phyloP scores from a whole-genome alignment of 2,113 vertebrate genomes.

The Ibidorhyncha struthersii region DNA sequence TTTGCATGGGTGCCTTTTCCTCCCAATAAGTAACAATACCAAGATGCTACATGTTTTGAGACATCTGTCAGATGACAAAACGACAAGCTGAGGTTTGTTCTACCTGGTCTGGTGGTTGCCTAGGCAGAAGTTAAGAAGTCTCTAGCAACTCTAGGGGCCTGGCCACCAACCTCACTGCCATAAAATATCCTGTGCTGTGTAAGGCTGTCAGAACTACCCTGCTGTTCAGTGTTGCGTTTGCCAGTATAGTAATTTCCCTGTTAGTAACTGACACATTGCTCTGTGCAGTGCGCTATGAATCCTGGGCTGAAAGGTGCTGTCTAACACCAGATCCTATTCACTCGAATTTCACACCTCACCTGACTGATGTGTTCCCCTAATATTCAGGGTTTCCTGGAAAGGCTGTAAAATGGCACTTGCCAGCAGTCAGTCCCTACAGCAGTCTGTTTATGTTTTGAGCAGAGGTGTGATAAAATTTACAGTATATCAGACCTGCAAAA shows the following conservation, averaged over 20 bases:
- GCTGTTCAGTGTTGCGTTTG: neutral
- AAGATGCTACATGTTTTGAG: neutral
- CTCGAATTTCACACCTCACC: slow-evolving; percentile 21
- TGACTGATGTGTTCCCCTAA: neutral
- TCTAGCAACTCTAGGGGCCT: neutral
- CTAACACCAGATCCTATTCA: slow-evolving; percentile 38
- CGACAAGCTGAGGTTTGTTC: neutral
- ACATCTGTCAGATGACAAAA: neutral
- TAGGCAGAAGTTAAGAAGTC: neutral
- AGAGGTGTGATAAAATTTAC: slow-evolving; percentile 12
- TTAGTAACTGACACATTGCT: neutral
- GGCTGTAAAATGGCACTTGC: slow-evolving; percentile 2
- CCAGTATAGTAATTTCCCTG: neutral
- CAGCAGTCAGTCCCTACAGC: slow-evolving; percentile 1
- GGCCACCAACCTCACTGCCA: neutral
- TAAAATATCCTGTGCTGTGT: neutral
- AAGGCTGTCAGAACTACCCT: neutral
- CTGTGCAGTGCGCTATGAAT: neutral
- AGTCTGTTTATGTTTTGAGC: neutral
- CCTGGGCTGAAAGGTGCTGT: neutral
- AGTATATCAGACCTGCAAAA: neutral
- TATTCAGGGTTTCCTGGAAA: slow-evolving; percentile 24
- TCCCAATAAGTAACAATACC: neutral
- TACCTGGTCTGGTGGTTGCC: neutral
- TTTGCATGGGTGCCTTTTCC: neutral